Evolutionary conservation across 2,888 invertebrate genomes (phyloP), one percentile per base, ranked within the genome.

Genomic region (Oithona nana): DNA sequence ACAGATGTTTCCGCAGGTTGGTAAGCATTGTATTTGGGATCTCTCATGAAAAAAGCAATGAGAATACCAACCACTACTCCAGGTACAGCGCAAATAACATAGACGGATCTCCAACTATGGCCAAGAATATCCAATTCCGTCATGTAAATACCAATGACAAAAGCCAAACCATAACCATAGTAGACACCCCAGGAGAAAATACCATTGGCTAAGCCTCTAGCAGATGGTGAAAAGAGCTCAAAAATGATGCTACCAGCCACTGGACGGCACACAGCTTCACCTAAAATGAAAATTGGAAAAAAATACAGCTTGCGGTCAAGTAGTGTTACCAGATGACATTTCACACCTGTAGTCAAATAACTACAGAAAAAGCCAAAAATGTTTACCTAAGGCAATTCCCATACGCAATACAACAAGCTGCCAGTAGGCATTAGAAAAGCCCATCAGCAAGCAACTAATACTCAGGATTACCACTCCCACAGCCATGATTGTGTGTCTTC

Each of bases 341-440:
- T 49, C 39, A 39, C 8, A 13, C 8, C 39, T 13, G 39, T 39
- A 8, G 16, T 39, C 39, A 39, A 8, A 16, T 16, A 16, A 39
- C 39, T 13, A 39, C 8, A 39, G 11, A 16, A 8, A 39, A 39
- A 16, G 39, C 11, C 11, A 16, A 8, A 39, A 39, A 20, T 28
- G 65, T 65, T 73, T 83, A 82, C 84, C 89, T 3, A 87, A 84
- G 0, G 89, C 90, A 75, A 88, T 80, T 16, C 87, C 75, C 84
- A 90, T 88, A 29, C 90, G 77, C 1, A 92, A 76, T 2, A 92
- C 64, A 0, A 88, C 86, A 61, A 93, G 75, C 69, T 93, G 92
- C 92, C 92, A 93, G 73, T 88, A 93, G 67, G 85, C 80, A 28
- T 79, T 81, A 0, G 90, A 88, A 1, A 82, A 75, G 8, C 90